A percentile compares a stretch with the other conserved stretches of the same genome.
Conservation (phyloP, 2,113 vertebrate species). For the Hipposideros armiger region DNA sequence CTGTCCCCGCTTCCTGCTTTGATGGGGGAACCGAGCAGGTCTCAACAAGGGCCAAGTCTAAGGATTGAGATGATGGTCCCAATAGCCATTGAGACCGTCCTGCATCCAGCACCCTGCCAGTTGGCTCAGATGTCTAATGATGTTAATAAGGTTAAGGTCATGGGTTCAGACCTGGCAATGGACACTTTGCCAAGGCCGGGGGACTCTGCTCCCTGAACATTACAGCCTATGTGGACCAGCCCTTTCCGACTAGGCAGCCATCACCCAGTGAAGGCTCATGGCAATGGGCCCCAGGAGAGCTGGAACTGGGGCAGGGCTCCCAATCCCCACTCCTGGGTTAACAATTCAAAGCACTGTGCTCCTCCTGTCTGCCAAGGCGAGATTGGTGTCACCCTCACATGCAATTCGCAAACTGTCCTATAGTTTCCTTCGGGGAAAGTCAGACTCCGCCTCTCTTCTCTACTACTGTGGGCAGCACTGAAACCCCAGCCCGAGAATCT, state of each 20-base stretch:
- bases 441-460: not conserved
- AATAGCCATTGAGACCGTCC: not conserved
- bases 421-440: not conserved
- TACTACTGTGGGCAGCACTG: too few relatives aligned
- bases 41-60: not conserved
- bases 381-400: not conserved
- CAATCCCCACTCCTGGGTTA: not conserved
- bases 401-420: not conserved
- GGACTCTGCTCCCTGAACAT: not conserved
- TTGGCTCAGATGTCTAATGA: constrained; percentile 19
- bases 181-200: not conserved
- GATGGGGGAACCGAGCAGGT: not conserved
- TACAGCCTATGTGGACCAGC: not conserved
- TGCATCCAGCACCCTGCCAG: not conserved
- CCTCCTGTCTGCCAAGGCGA: not conserved
- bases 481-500: not conserved
- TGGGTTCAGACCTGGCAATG: not conserved
- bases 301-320: not conserved
- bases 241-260: not conserved
- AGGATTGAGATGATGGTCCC: not conserved
- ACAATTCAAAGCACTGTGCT: not conserved
- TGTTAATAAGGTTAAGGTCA: not conserved
- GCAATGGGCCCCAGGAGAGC: not conserved
- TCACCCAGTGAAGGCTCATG: not conserved
- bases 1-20: not conserved